Evolutionary conservation across 2,113 vertebrate genomes (phyloP).

Genomic region (Morone saxatilis): DNA sequence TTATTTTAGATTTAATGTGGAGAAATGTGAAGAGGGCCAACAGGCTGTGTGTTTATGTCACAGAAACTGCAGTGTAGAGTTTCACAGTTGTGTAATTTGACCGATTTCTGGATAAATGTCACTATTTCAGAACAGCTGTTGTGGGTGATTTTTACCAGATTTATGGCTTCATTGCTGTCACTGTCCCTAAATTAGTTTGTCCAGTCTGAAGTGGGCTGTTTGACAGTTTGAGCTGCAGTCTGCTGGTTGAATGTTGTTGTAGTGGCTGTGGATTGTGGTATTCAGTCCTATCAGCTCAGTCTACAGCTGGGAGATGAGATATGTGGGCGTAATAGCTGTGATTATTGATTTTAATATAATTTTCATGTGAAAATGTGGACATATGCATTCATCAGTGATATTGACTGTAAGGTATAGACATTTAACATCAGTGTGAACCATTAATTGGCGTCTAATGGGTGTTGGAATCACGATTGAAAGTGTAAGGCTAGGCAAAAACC

Average conservation of each 20-base stretch:
- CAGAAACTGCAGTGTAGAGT: slow-evolving; percentile 2
- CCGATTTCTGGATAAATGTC: slow-evolving; percentile 33
- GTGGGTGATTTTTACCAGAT: slow-evolving; percentile 1
- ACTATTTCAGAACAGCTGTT: slow-evolving; percentile 37
- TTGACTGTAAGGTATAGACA: not conserved
- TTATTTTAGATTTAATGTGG: not conserved
- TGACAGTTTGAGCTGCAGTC: slow-evolving; percentile 37
- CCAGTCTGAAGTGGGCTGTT: slow-evolving; percentile 17
- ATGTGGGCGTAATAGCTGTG: not conserved
- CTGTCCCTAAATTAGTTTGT: slow-evolving; percentile 48
- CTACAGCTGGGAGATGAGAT: slow-evolving; percentile 8
- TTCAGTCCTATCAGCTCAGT: slow-evolving; percentile 31
- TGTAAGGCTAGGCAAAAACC: no score
- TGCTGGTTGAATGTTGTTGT: slow-evolving; percentile 7
- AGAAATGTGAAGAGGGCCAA: slow-evolving; percentile 1
- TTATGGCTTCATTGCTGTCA: slow-evolving; percentile 42
- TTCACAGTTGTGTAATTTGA: slow-evolving; percentile 41
- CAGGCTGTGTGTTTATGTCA: slow-evolving; percentile 36
- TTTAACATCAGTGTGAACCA: slow-evolving; percentile 3
- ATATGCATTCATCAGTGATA: not conserved
- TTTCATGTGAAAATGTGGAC: slow-evolving; percentile 20
- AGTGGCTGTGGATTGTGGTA: slow-evolving; percentile 31
- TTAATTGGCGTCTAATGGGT: not conserved
- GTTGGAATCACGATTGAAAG: not conserved
- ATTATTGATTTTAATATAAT: slow-evolving; percentile 29